Base-by-base conservation (phyloP, 2,797 vertebrate species). In the Microctenopoma steveboyesi region DNA sequence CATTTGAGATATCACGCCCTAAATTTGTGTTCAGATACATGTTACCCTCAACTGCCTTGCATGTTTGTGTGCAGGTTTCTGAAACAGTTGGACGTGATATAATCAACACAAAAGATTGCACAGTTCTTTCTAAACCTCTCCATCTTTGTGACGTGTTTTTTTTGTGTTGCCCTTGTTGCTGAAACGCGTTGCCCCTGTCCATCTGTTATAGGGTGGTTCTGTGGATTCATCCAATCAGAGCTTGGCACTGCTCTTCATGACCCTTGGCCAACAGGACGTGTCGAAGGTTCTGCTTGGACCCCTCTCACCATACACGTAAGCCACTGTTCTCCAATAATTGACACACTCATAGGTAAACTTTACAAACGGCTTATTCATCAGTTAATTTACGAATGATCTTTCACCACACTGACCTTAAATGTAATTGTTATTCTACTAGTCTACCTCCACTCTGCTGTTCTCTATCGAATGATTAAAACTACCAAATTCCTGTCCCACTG, bases 151-250 rank as follows among this genome's bases (percentile, higher is more conserved):
- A 84, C 45, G 37, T 77, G 49, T 59, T 28, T 67, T 18, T 18
- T 18, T 37, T 18, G 16, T 72, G 77, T 74, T 84, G 66, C 83
- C 87, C 78, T 81, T 78, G 65, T 58, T 63, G 6, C 65, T 86
- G 18, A 78, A 67, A 63, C 58, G 37, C 8, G 0, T 9, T 0
- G 6, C 53, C 40, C 25, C 42, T 54, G 40, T 59, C 37, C 60
- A 74, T 63, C 78, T 57, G 88, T 93, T 93, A 69, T 91, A 99
- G 98, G 98, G 97, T 53, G 98, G 98, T 84, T 98, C 95, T 74
- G 95, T 98, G 79, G 98, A 98, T 89, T 99, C 98, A 0, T 92
- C 95, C 91, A 99, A 96, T 94, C 98, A 99, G 92, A 98, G 96
- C 88, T 91, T 99, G 83, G 95, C 93, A 40, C 78, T 99, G 45